A percentile compares a stretch with the other conserved stretches of the same genome.
Conservation (phyloP, 2,797 vertebrate genomes). For the Prionace glauca region DNA sequence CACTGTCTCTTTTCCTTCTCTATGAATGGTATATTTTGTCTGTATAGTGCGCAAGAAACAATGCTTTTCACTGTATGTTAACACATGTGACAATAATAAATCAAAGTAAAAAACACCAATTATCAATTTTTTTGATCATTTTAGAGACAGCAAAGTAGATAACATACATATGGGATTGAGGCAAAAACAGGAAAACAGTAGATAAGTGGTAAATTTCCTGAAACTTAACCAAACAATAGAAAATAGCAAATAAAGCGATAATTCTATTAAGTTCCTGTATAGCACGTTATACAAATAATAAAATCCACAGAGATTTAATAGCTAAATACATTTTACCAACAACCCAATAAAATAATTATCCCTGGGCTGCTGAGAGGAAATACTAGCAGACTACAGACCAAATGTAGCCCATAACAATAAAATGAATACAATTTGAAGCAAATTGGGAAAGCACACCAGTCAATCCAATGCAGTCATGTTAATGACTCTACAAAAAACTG, state of each 20-base stretch:
- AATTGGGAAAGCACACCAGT: not conserved
- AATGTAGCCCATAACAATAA: not conserved
- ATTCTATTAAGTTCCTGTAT: not conserved
- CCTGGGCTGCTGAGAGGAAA: slow-evolving; percentile 42
- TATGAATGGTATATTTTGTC: too few species aligned
- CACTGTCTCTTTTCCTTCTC: too few species aligned
- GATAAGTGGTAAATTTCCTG: not conserved
- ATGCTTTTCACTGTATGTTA: too few species aligned
- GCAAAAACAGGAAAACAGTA: not conserved
- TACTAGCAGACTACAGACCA: not conserved
- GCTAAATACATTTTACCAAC: not conserved
- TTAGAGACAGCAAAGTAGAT: not conserved
- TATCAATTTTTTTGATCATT: not conserved
- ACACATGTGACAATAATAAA: too few species aligned
- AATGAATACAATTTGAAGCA: not conserved
- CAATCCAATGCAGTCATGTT: not conserved
- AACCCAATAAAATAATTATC: slow-evolving; percentile 39
- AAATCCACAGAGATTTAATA: slow-evolving; percentile 39
- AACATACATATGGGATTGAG: not conserved
- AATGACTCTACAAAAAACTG: not conserved
- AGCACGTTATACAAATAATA: not conserved
- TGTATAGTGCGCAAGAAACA: too few species aligned
- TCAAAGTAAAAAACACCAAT: not conserved
- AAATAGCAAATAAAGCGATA: not conserved
- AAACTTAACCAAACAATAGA: not conserved